Evolutionary conservation across 2,113 vertebrate species (phyloP).

Genomic region (Chroicocephalus ridibundus): DNA sequence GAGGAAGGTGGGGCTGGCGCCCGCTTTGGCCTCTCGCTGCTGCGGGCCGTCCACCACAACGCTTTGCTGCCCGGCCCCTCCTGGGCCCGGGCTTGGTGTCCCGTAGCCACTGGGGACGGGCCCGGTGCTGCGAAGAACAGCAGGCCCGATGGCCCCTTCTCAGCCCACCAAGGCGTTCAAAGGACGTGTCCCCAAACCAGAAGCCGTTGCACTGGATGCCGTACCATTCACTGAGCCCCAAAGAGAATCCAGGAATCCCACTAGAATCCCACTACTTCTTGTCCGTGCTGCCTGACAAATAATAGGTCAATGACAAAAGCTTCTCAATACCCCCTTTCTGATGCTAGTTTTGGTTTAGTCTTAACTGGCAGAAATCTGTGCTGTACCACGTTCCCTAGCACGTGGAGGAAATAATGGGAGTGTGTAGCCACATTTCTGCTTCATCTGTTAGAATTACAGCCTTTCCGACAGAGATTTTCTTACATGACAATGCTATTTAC

Average conservation of each 20-base stretch:
- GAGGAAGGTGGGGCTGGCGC: background rate
- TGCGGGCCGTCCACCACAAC: fast-evolving
- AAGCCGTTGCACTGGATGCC: fast-evolving
- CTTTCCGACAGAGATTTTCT: background rate
- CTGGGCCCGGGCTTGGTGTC: background rate
- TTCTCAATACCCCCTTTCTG: background rate
- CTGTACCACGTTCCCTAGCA: background rate
- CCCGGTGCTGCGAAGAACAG: background rate
- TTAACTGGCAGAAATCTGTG: background rate
- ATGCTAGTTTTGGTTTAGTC: background rate
- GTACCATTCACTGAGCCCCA: no score
- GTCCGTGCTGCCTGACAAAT: no score
- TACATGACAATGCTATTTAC: fast-evolving
- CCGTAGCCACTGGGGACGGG: background rate
- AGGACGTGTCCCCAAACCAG: background rate
- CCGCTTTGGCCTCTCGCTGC: no score
- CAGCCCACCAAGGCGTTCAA: fast-evolving
- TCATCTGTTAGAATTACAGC: background rate
- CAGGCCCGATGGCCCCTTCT: background rate
- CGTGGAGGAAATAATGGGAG: fast-evolving
- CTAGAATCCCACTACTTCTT: fast-evolving
- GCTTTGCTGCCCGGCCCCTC: no score
- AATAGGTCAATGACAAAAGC: background rate
- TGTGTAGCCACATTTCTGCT: no score
- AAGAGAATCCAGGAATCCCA: fast-evolving